Conservation (phyloP, 2,888 invertebrate species). For the Scaptomyza parva region DNA sequence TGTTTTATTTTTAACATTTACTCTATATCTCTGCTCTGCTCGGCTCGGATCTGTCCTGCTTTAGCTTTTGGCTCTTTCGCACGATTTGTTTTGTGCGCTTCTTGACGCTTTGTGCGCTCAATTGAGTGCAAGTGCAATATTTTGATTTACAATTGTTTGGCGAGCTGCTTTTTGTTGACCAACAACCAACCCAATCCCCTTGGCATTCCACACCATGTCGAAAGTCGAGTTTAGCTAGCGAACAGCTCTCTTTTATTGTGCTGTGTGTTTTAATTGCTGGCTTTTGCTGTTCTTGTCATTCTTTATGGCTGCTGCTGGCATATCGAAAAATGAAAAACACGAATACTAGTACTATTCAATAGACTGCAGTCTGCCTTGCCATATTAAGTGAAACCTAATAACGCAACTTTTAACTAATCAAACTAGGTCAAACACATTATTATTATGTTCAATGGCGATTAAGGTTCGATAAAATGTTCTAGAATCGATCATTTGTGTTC, state of each 20-base stretch:
- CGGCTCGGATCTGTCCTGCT: too few species aligned
- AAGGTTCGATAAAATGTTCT: too few species aligned
- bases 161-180: conserved; percentile 42
- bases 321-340: conserved; percentile 7
- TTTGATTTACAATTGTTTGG: conserved; percentile 73
- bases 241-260: conserved; percentile 34
- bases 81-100: conserved; percentile 64
- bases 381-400: too few species aligned
- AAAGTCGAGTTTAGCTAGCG: background rate
- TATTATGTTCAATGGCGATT: too few species aligned
- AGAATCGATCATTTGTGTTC: too few species aligned
- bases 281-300: conserved; percentile 30
- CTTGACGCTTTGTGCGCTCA: conserved; percentile 57
- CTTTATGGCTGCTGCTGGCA: conserved; percentile 30
- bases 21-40: background rate
- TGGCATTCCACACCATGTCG: background rate
- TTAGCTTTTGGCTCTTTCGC: conserved; percentile 49
- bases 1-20: background rate
- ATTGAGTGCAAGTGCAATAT: conserved; percentile 76
- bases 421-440: too few species aligned
- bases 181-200: background rate
- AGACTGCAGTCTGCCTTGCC: too few species aligned
- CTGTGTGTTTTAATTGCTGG: conserved; percentile 45
- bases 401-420: too few species aligned
- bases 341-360: too few species aligned